A percentile compares a stretch with the other conserved stretches of the same genome.
phyloP scores from a whole-genome alignment of 2,797 vertebrate species.

The Sorex maritimensis region DNA sequence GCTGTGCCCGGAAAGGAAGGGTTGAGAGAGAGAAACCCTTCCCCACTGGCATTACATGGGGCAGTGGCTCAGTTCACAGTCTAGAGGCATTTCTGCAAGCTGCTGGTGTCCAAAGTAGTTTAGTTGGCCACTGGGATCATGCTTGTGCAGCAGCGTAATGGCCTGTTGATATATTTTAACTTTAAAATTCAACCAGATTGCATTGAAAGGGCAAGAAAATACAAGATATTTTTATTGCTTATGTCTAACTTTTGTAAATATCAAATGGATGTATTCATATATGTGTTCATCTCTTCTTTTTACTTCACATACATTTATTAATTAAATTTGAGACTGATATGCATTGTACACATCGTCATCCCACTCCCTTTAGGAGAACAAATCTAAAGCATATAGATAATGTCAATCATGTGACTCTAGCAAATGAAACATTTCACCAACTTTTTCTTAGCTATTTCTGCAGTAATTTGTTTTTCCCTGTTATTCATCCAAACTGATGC shows the following conservation, averaged over 20 bases:
- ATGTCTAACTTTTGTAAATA: not conserved
- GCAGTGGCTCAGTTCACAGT: no score
- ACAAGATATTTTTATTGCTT: not conserved
- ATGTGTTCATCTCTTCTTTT: not conserved
- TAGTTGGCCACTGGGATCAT: no score
- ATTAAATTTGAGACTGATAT: constrained; percentile 27
- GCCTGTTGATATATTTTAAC: not conserved
- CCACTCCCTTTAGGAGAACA: not conserved
- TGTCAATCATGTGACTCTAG: constrained; percentile 1
- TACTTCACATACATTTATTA: constrained; percentile 30
- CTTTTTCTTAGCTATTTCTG: constrained; percentile 14
- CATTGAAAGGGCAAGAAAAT: constrained; percentile 1
- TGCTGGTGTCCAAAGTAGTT: no score
- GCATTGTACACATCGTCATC: not conserved
- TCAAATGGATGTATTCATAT: not conserved
- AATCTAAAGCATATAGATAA: not conserved
- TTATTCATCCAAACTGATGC: constrained; percentile 7
- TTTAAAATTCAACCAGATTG: not conserved
- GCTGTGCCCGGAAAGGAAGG: no score
- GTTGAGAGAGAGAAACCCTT: no score
- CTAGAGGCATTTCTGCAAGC: no score
- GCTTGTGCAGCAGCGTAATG: no score
- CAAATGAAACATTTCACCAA: not conserved
- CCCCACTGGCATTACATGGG: no score
- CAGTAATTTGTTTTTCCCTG: constrained; percentile 35